These are phyloP conservation scores for Cerastis rubricosa DNA, from an alignment of 2,888 invertebrate genomes.

Conservation along the genomic window DNA sequence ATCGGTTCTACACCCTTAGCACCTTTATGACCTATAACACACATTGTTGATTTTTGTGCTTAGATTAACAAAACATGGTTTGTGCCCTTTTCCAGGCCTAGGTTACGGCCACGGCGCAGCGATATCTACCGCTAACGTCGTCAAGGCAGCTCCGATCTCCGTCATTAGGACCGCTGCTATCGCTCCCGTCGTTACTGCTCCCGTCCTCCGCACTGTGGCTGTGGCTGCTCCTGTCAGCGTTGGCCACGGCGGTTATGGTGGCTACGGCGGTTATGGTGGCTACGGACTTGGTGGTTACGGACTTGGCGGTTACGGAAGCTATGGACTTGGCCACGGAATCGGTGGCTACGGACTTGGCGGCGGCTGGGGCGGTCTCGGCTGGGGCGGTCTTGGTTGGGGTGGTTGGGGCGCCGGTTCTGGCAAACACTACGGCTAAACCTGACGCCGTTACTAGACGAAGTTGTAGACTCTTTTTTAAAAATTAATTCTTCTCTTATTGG, in stretches of 20 bases:
- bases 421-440: conserved; percentile 51
- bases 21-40: neutral
- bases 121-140: conserved; percentile 81
- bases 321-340: conserved; percentile 45
- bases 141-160: conserved; percentile 83
- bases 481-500: conserved; percentile 50
- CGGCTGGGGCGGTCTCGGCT: conserved; percentile 31
- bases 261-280: conserved; percentile 58
- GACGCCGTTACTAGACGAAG: conserved; percentile 40
- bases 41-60: neutral
- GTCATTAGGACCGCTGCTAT: conserved; percentile 77
- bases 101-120: conserved; percentile 69
- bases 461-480: conserved; percentile 43
- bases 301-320: conserved; percentile 35
- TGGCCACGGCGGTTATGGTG: conserved; percentile 48
- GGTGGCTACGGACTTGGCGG: conserved; percentile 44
- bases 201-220: conserved; percentile 68
- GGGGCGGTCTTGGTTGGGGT: conserved; percentile 30
- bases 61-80: neutral
- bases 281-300: conserved; percentile 51
- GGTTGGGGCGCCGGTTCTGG: conserved; percentile 39
- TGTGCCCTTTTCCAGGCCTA: conserved; percentile 53
- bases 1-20: no score
- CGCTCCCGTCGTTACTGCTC: conserved; percentile 76
- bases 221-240: conserved; percentile 61